Conservation (phyloP, 2,888 invertebrate genomes). For the Hemithea aestivaria region DNA sequence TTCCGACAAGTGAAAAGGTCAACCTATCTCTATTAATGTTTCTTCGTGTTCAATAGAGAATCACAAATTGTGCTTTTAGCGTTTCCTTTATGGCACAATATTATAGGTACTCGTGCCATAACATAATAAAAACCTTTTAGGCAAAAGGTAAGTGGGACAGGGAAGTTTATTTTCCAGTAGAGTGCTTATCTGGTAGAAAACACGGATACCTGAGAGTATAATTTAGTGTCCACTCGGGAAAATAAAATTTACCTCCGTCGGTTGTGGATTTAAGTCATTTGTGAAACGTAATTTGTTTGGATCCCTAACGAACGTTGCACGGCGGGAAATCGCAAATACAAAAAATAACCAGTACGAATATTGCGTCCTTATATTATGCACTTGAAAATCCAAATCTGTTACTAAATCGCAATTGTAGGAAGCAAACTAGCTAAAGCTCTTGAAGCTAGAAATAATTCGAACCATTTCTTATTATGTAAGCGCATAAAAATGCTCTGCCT, state of each 20-base stretch:
- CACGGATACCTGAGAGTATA: constrained; percentile 1
- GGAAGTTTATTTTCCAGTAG: constrained; percentile 22
- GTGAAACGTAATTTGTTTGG: neutral
- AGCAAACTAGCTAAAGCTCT: too few species aligned
- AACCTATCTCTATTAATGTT: constrained; percentile 3
- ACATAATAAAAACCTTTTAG: constrained; percentile 33
- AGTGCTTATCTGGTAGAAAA: neutral
- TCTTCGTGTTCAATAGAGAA: constrained; percentile 1
- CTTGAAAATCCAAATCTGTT: too few species aligned
- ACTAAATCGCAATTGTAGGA: too few species aligned
- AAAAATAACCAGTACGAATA: constrained; percentile 1
- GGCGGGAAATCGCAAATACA: neutral
- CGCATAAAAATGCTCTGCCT: too few species aligned
- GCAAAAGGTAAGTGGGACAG: constrained; percentile 17
- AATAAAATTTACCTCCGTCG: neutral
- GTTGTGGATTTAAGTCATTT: constrained; percentile 7
- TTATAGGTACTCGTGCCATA: constrained; percentile 13
- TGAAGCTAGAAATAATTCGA: too few species aligned
- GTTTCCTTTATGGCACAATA: neutral
- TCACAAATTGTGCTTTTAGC: constrained; percentile 10
- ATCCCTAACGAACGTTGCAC: neutral
- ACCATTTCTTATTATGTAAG: too few species aligned
- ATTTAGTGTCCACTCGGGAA: constrained; percentile 2
- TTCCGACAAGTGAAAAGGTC: too few species aligned
- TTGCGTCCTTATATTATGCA: too few species aligned